These are phyloP conservation scores for Alfaro cultratus DNA, from an alignment of 2,797 vertebrate species.

Conservation along the genomic window DNA sequence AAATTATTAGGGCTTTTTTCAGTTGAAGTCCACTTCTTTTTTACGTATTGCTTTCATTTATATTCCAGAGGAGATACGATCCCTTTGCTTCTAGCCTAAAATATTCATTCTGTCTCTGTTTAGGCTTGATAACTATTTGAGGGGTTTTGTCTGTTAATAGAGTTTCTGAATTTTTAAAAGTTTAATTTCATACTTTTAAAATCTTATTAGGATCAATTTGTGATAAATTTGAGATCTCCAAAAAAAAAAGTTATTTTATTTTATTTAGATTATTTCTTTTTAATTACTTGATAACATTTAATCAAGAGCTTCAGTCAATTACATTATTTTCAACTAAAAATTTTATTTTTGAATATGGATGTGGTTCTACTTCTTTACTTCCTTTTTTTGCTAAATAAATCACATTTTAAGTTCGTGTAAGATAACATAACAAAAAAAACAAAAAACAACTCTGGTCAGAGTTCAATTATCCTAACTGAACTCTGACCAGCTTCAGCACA, in stretches of 20 bases:
- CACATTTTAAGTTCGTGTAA: not conserved
- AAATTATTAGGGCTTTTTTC: not conserved
- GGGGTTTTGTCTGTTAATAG: not conserved
- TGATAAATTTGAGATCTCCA: not conserved
- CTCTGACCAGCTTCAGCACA: too few relatives aligned
- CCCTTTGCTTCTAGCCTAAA: not conserved
- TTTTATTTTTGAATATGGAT: not conserved
- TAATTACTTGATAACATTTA: not conserved
- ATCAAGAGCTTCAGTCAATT: not conserved
- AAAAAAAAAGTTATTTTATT: not conserved
- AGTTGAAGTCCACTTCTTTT: not conserved
- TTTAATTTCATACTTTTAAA: not conserved
- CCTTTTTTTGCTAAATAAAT: not conserved
- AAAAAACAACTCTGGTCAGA: not conserved
- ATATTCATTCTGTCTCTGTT: not conserved
- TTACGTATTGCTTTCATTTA: not conserved
- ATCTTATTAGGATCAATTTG: not conserved
- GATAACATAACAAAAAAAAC: not conserved
- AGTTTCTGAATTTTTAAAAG: not conserved
- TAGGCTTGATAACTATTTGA: not conserved
- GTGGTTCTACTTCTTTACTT: not conserved
- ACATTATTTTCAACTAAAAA: not conserved
- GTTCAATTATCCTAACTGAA: not conserved
- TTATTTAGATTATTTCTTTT: not conserved
- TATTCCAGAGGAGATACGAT: not conserved